phyloP scores from a whole-genome alignment of 2,888 invertebrate species.

The Thera obeliscata region DNA sequence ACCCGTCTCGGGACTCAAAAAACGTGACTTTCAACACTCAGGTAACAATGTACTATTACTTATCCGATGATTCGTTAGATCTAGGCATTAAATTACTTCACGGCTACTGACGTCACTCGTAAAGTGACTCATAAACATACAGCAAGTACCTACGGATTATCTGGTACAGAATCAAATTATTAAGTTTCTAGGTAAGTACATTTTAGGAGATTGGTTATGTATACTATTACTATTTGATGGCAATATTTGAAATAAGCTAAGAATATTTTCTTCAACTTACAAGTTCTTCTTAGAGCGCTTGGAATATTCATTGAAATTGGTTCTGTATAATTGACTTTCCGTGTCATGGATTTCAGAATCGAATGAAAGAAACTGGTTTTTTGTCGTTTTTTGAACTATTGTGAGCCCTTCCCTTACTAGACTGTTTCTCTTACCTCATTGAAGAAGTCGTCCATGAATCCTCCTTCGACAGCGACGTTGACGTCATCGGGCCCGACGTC shows the following conservation, averaged over 20 bases:
- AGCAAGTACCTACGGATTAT: no score
- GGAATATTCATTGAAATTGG: constrained; percentile 12
- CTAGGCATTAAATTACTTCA: constrained; percentile 26
- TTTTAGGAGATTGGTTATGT: no score
- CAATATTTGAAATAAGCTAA: neutral
- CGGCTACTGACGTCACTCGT: constrained; percentile 28
- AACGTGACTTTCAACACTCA: no score
- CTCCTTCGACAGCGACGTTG: constrained; percentile 97
- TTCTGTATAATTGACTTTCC: constrained; percentile 23
- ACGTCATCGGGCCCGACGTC: constrained; percentile 97
- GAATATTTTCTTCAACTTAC: neutral
- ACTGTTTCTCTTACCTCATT: constrained; percentile 90
- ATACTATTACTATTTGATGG: neutral
- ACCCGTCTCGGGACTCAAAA: no score
- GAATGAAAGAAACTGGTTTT: constrained; percentile 20
- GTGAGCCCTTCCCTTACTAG: neutral
- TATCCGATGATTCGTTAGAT: neutral
- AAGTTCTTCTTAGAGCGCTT: constrained; percentile 2
- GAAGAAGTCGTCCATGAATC: constrained; percentile 99
- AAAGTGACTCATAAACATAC: constrained; percentile 27
- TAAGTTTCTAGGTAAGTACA: constrained; percentile 3
- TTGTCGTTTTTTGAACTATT: constrained; percentile 6
- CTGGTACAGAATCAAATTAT: neutral
- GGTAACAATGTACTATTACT: no score
- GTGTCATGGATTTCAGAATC: constrained; percentile 19